Conservation (phyloP, 2,113 vertebrate species). For the Oreochromis spilurus region DNA sequence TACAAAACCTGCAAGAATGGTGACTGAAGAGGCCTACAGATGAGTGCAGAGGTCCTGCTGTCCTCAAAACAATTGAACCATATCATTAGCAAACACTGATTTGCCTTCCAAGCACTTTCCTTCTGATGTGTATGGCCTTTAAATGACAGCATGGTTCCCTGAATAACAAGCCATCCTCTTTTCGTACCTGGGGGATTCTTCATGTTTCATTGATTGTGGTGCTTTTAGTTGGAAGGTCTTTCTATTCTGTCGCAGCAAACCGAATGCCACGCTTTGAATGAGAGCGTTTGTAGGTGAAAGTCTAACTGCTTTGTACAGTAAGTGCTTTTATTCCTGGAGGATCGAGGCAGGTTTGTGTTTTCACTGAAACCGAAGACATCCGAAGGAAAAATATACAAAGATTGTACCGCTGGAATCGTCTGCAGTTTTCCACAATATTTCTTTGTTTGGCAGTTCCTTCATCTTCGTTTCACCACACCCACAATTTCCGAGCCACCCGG, state of each 20-base stretch:
- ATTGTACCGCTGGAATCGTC: background rate
- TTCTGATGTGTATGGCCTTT: slow-evolving; percentile 27
- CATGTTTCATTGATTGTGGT: slow-evolving; percentile 65
- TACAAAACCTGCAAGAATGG: slow-evolving; percentile 22
- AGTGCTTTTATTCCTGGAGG: slow-evolving; percentile 26
- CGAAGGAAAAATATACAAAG: background rate
- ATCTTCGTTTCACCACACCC: background rate
- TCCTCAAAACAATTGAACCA: slow-evolving; percentile 52
- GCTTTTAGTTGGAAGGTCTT: slow-evolving; percentile 56
- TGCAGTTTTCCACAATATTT: background rate
- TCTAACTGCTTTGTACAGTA: slow-evolving; percentile 35
- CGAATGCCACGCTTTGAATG: slow-evolving; percentile 21
- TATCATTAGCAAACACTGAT: slow-evolving; percentile 55
- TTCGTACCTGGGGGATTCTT: slow-evolving; percentile 50
- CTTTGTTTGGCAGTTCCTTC: background rate
- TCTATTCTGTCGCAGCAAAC: slow-evolving; percentile 27
- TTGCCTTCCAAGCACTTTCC: slow-evolving; percentile 45
- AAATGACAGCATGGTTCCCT: slow-evolving; percentile 41
- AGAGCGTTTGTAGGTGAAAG: slow-evolving; percentile 25
- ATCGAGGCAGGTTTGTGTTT: slow-evolving; percentile 1
- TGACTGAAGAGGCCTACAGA: slow-evolving; percentile 24
- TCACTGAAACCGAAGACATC: background rate
- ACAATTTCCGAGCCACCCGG: background rate
- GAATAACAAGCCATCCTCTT: slow-evolving; percentile 48
- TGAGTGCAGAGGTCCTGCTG: slow-evolving; percentile 37